A percentile compares a stretch with the other conserved stretches of the same genome.
These are phyloP conservation scores for Morpho achilles DNA, from an alignment of 2,888 invertebrate genomes.

Conservation along the genomic window DNA sequence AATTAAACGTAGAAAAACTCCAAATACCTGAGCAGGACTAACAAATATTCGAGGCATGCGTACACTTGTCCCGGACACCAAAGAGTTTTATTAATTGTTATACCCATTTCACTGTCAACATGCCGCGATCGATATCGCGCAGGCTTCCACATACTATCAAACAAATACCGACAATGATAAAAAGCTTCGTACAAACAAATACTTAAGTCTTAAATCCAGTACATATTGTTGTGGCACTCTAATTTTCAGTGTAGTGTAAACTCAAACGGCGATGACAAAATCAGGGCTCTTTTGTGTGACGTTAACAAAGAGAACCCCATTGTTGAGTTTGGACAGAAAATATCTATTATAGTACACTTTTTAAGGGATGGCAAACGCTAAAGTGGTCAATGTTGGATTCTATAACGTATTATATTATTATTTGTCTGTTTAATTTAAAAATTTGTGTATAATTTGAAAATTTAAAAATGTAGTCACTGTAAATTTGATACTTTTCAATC, in stretches of 20 bases:
- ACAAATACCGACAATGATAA: constrained; percentile 65
- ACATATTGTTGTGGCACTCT: constrained; percentile 67
- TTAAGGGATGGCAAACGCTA: constrained; percentile 50
- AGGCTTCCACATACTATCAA: constrained; percentile 53
- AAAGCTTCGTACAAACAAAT: constrained; percentile 49
- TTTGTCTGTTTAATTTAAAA: no score
- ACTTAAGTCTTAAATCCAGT: constrained; percentile 47
- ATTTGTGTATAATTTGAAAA: no score
- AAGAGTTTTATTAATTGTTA: constrained; percentile 75
- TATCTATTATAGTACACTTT: constrained; percentile 40
- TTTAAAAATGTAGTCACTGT: no score
- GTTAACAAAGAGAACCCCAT: constrained; percentile 59
- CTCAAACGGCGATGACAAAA: constrained; percentile 70
- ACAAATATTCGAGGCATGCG: constrained; percentile 48
- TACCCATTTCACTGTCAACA: constrained; percentile 78
- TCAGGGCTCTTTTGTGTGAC: constrained; percentile 53
- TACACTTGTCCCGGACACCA: constrained; percentile 46
- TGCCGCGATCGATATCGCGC: constrained; percentile 67
- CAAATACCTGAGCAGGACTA: constrained; percentile 25
- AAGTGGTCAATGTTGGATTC: constrained; percentile 49
- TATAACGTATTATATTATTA: no score
- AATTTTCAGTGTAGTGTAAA: constrained; percentile 76
- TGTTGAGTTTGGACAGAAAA: constrained; percentile 53
- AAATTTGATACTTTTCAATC: no score
- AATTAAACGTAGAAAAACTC: constrained; percentile 15